Evolutionary conservation across 2,888 invertebrate species (phyloP), one percentile per base, ranked within the genome.

Genomic region (Leptarthrus brevirostris): DNA sequence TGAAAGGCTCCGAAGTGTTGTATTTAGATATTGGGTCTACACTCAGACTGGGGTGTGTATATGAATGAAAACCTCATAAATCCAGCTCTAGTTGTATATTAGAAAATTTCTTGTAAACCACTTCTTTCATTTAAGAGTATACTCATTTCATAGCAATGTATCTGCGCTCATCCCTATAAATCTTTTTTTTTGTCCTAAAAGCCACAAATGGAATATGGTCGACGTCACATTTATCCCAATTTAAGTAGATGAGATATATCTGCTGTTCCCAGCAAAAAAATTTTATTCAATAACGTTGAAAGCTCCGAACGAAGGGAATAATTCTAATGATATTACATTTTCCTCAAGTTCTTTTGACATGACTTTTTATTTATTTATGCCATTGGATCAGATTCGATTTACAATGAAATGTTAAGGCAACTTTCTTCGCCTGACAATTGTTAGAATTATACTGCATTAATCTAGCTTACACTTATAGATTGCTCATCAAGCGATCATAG

Each of bases 211-310:
- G 64, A 64, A 64, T 64, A 64, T 64, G 64, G 64, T 44, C 64
- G 64, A 64, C 44, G 64, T 64, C 64, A 64, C 64, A 64, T 64
- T 64, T 64, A 44, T 64, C 64, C 64, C 64, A 64, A 64, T 64
- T 64, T 64, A 44, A 44, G 64, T 22, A 64, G 44, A 64, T 47
- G 22, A 18, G 44, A 64, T 44, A 36, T 64, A 64, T 64, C 44
- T 64, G 44, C 26, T 36, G 22, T 24, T 64, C 47, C 47, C 6
- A 44, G 47, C 24, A 44, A 24, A 40, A 64, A 24, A 44, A 64
- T 64, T 64, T 64, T 24, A 64, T 64, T 64, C 64, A 64, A 64
- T 64, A 64, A 64, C 18, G 36, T n/a, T 30, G 16, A 16, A 30
- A 30, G 34, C 58, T 34, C 16, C 8, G 6, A 34, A 12, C 54